Conservation (phyloP, 2,113 vertebrate genomes). For the Heterotis niloticus region DNA sequence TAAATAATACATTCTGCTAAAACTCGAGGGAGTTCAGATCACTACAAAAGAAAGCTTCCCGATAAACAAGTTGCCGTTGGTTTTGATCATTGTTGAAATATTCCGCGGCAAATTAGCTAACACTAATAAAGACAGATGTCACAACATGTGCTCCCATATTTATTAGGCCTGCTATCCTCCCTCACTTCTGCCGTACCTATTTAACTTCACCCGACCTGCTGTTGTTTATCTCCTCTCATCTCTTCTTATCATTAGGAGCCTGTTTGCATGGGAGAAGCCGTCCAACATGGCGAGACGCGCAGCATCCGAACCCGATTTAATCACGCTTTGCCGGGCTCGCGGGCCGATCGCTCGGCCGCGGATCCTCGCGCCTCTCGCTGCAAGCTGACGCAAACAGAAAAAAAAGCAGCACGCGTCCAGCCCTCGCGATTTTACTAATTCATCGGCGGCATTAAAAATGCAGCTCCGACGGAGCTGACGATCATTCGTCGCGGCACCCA, state of each 20-base stretch:
- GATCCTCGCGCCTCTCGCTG: not conserved
- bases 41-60: constrained; percentile 25
- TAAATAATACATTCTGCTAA: constrained; percentile 41
- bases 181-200: constrained; percentile 55
- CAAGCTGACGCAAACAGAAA: not conserved
- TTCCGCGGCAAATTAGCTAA: constrained; percentile 69
- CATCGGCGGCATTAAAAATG: not conserved
- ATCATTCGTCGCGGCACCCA: not conserved
- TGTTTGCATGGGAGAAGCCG: constrained; percentile 40
- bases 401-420: not conserved
- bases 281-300: not conserved
- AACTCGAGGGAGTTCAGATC: constrained; percentile 42
- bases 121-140: constrained; percentile 75
- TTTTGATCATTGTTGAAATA: constrained; percentile 71
- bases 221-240: constrained; percentile 66
- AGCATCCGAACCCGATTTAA: not conserved
- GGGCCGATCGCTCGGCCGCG: not conserved
- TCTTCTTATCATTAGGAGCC: constrained; percentile 62
- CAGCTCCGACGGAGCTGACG: not conserved
- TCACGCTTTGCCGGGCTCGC: not conserved
- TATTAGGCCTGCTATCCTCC: constrained; percentile 51
- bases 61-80: constrained; percentile 51
- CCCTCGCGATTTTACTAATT: not conserved
- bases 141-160: constrained; percentile 68
- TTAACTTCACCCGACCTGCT: constrained; percentile 68